Conservation (phyloP, 2,113 vertebrate genomes). For the Hypocryptadius cinnamomeus region DNA sequence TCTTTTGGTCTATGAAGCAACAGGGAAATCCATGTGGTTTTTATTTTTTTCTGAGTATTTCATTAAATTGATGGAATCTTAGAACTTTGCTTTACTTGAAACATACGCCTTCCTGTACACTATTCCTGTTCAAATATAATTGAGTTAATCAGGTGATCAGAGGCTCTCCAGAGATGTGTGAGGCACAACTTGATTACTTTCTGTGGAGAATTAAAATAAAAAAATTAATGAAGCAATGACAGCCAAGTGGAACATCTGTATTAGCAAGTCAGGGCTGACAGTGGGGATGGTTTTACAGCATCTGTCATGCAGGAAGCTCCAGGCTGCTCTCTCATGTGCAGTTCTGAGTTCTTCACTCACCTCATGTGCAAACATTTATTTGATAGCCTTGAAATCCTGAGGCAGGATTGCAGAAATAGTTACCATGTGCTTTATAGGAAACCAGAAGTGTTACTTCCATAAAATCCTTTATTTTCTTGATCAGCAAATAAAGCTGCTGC, state of each 20-base stretch:
- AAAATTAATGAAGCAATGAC: background rate
- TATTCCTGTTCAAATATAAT: background rate
- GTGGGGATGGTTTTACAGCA: background rate
- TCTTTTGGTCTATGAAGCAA: background rate
- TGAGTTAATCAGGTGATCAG: background rate
- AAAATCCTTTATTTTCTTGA: background rate
- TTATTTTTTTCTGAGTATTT: background rate
- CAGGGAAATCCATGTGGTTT: background rate
- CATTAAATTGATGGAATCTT: background rate
- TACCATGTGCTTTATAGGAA: background rate
- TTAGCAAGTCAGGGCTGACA: background rate
- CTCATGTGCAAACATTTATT: background rate
- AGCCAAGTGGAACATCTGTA: background rate
- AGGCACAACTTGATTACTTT: background rate
- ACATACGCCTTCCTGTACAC: background rate
- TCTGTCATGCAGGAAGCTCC: background rate
- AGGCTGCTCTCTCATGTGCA: background rate
- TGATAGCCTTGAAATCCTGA: background rate
- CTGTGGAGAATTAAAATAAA: background rate
- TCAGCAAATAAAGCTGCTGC: background rate
- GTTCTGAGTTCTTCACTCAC: background rate
- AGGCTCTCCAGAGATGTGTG: background rate
- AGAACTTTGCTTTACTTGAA: background rate
- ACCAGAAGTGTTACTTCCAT: background rate
- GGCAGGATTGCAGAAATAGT: background rate